A percentile compares a stretch with the other conserved stretches of the same genome.
Evolutionary conservation across 2,888 invertebrate genomes (phyloP).

Genomic region (Fragum sueziense): DNA sequence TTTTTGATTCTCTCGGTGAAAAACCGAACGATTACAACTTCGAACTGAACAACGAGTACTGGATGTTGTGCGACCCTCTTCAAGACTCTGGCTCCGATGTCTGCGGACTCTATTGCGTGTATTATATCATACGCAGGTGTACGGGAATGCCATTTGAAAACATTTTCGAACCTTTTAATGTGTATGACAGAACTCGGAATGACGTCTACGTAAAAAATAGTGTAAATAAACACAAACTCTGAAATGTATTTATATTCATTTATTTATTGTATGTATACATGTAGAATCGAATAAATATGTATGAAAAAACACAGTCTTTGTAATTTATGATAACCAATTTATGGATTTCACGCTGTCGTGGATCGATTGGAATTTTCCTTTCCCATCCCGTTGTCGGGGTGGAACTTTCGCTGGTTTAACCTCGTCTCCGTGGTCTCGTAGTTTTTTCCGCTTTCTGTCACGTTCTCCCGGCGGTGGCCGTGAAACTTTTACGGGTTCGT

Average conservation of each 20-base stretch:
- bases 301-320: no score
- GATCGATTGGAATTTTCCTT: no score
- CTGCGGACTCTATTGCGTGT: constrained; percentile 30
- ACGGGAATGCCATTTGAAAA: neutral
- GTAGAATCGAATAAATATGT: neutral
- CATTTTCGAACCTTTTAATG: constrained; percentile 16
- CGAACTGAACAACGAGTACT: no score
- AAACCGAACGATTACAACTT: constrained; percentile 16
- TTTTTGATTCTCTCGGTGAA: constrained; percentile 39
- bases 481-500: neutral
- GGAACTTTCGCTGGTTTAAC: no score
- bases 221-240: constrained; percentile 17
- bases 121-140: neutral
- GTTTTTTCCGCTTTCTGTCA: neutral
- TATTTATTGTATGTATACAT: constrained; percentile 10
- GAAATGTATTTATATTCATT: constrained; percentile 5
- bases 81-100: constrained; percentile 20
- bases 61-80: no score
- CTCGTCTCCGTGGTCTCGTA: neutral
- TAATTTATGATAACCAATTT: no score
- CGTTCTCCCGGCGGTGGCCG: constrained; percentile 20
- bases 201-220: neutral
- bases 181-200: neutral
- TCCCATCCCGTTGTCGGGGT: no score
- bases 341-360: no score